A percentile compares a stretch with the other conserved stretches of the same genome.
Evolutionary conservation across 2,113 vertebrate species (phyloP).

Genomic region (Cyprinus carpio): DNA sequence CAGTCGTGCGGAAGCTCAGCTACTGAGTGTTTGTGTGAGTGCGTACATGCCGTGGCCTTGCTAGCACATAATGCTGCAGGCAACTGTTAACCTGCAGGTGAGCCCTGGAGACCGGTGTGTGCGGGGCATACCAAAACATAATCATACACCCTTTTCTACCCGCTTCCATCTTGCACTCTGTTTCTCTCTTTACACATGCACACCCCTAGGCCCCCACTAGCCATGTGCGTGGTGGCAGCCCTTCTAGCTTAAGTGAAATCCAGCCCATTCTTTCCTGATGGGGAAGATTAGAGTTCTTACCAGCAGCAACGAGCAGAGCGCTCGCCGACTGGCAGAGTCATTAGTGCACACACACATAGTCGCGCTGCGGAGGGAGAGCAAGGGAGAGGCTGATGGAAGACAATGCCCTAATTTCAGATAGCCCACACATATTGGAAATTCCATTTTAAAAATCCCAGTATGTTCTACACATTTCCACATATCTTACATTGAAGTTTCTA

Average conservation of each 20-base stretch:
- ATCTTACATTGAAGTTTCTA: not conserved
- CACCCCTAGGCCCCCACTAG: constrained; percentile 40
- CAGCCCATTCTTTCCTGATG: constrained; percentile 59
- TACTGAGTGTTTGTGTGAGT: constrained; percentile 29
- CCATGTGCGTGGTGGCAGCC: constrained; percentile 45
- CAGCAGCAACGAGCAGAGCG: constrained; percentile 50
- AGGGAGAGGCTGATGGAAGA: constrained; percentile 36
- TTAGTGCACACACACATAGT: constrained; percentile 45
- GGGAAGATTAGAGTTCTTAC: constrained; percentile 61
- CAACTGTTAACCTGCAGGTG: constrained; percentile 55
- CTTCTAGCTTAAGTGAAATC: constrained; percentile 61
- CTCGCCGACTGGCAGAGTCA: constrained; percentile 55
- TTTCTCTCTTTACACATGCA: constrained; percentile 34
- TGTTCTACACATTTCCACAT: not conserved
- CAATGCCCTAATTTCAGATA: constrained; percentile 26
- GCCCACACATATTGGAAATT: constrained; percentile 3
- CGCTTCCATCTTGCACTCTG: constrained; percentile 7
- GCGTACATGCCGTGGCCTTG: constrained; percentile 10
- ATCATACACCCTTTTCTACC: constrained; percentile 24
- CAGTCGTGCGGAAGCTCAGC: constrained; percentile 51
- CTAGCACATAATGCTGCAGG: constrained; percentile 49
- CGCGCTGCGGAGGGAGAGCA: constrained; percentile 13
- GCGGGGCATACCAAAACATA: constrained; percentile 21
- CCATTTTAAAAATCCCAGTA: constrained; percentile 24
- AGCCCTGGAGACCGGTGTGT: constrained; percentile 44